phyloP scores from a whole-genome alignment of 2,113 vertebrate species.

The Lepidothrix coronata region DNA sequence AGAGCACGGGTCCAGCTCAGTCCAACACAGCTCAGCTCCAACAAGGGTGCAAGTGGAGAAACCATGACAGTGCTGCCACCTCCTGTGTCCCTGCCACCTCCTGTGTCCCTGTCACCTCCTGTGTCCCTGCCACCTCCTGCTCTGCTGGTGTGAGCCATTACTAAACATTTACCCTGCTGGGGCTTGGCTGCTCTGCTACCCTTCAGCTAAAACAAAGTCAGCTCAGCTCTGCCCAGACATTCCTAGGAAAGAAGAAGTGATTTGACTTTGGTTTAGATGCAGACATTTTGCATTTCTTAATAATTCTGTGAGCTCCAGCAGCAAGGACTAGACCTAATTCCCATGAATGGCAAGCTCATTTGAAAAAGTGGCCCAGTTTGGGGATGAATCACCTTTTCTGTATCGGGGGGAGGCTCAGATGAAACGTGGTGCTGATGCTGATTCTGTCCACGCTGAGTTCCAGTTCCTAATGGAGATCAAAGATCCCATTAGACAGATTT shows the following conservation, averaged over 20 bases:
- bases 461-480: conserved; percentile 65
- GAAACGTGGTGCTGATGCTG: conserved; percentile 41
- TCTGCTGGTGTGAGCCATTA: not conserved
- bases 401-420: not conserved
- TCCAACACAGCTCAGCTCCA: not conserved
- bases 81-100: not conserved
- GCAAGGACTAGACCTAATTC: conserved; percentile 5
- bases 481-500: conserved; percentile 68
- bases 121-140: not conserved
- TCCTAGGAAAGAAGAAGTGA: not conserved
- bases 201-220: not conserved
- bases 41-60: not conserved
- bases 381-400: conserved; percentile 19
- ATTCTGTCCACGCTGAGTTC: conserved; percentile 40
- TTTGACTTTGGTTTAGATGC: conserved; percentile 44
- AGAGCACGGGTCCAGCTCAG: fast-evolving
- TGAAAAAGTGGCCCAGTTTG: conserved; percentile 35
- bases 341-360: conserved; percentile 36
- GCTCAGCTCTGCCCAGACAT: not conserved
- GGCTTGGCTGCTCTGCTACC: not conserved
- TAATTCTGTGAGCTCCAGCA: conserved; percentile 26
- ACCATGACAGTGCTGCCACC: not conserved
- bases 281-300: conserved; percentile 44
- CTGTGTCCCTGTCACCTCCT: too few species aligned
- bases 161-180: not conserved